These are phyloP conservation scores for Zoanthus gigantus DNA, from an alignment of 92 coral and sea anemone species.

Conservation along the genomic window DNA sequence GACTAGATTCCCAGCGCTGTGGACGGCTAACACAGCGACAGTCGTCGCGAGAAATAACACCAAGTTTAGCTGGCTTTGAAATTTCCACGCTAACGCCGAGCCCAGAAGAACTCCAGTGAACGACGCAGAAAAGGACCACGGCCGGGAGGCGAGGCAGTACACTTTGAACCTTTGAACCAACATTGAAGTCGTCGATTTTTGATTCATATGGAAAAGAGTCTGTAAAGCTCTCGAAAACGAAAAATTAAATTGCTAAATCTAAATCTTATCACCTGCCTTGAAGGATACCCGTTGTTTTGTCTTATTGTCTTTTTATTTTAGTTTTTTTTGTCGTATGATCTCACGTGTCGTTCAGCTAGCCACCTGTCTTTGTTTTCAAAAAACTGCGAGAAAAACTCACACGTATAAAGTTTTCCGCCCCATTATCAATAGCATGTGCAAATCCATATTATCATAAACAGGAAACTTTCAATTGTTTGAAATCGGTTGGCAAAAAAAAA, in stretches of 20 bases:
- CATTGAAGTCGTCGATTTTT: not conserved
- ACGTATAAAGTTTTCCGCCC: not conserved
- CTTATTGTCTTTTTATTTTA: too few relatives aligned
- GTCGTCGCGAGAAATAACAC: slow-evolving; percentile 57
- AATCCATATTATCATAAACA: not conserved
- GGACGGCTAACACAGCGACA: slow-evolving; percentile 61
- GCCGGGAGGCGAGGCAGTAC: slow-evolving; percentile 58
- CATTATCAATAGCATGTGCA: not conserved
- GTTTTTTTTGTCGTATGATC: too few relatives aligned
- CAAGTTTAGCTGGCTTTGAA: slow-evolving; percentile 50
- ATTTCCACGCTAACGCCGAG: slow-evolving; percentile 67
- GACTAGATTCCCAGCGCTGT: slow-evolving; percentile 82
- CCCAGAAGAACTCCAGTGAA: slow-evolving; percentile 66
- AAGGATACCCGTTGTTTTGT: too few relatives aligned
- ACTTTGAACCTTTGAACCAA: slow-evolving; percentile 51
- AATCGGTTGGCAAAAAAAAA: not conserved
- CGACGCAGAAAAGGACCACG: slow-evolving; percentile 84
- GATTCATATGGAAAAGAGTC: not conserved
- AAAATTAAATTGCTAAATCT: not conserved
- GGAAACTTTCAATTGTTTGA: not conserved
- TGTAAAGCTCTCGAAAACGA: not conserved
- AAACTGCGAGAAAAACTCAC: not conserved
- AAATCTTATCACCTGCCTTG: not conserved
- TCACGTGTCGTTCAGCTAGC: too few relatives aligned
- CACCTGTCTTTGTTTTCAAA: too few relatives aligned